Evolutionary conservation across 1,140 invertebrate genomes (phyloP).

Genomic region (Macrotrachela quadricornifera): DNA sequence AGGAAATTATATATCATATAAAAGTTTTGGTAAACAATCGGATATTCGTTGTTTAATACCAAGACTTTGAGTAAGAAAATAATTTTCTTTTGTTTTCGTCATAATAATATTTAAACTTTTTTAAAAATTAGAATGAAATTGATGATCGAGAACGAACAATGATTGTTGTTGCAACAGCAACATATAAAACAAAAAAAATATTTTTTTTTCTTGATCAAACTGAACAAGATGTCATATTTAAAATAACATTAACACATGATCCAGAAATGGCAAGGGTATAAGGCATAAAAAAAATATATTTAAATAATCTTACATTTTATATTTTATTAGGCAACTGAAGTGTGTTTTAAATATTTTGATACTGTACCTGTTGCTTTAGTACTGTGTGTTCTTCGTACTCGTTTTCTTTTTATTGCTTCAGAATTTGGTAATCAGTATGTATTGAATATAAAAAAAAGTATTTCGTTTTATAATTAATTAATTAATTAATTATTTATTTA

Average conservation of each 20-base stretch:
- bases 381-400: constrained; percentile 94
- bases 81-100: neutral
- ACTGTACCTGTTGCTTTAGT: constrained; percentile 83
- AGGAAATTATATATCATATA: constrained; percentile 97
- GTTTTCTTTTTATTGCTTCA: constrained; percentile 89
- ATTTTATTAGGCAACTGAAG: constrained; percentile 54
- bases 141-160: constrained; percentile 96
- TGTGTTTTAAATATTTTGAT: constrained; percentile 97
- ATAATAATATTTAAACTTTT: constrained; percentile 5
- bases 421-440: constrained; percentile 99
- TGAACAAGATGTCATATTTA: constrained; percentile 46
- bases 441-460: no score
- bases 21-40: constrained; percentile 94
- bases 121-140: constrained; percentile 75
- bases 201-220: constrained; percentile 65
- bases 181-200: constrained; percentile 88
- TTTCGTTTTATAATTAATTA: neutral
- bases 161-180: constrained; percentile 97
- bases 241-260: constrained; percentile 71
- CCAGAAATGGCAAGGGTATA: constrained; percentile 61
- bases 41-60: constrained; percentile 97
- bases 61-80: constrained; percentile 45
- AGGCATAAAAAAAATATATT: no score
- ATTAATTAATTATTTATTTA: no score
- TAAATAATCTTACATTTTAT: neutral